Conservation (phyloP, 1,140 invertebrate species). For the Pentalonia nigronervosa region DNA sequence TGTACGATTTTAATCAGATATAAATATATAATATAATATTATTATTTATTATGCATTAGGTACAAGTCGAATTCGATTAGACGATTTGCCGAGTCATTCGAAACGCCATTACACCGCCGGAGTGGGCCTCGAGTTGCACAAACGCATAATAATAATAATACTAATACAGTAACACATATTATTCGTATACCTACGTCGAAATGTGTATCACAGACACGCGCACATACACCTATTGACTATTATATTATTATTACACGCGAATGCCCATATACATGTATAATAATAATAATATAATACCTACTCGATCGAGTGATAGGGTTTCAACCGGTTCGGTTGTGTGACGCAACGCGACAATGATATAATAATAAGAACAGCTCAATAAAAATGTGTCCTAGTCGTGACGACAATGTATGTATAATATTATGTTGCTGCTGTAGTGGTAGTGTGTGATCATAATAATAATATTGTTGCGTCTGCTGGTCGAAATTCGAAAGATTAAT, state of each 20-base stretch:
- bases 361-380: constrained; percentile 13
- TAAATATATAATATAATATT: neutral
- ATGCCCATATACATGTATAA: neutral
- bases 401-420: neutral
- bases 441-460: neutral
- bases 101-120: neutral
- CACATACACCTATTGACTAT: neutral
- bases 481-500: neutral
- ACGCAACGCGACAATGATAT: constrained; percentile 9
- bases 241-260: neutral
- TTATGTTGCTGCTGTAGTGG: neutral
- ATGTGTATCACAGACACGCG: neutral
- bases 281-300: neutral
- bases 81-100: constrained; percentile 18
- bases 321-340: neutral
- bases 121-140: neutral
- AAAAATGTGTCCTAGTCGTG: neutral
- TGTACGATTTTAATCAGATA: neutral
- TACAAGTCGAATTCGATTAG: neutral
- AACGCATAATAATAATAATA: neutral
- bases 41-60: constrained; percentile 1
- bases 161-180: neutral
- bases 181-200: neutral
- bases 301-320: neutral
- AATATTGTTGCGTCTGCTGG: neutral